Base-by-base conservation (phyloP, 2,797 vertebrate species). In the Ptychobarbus kaznakovi region DNA sequence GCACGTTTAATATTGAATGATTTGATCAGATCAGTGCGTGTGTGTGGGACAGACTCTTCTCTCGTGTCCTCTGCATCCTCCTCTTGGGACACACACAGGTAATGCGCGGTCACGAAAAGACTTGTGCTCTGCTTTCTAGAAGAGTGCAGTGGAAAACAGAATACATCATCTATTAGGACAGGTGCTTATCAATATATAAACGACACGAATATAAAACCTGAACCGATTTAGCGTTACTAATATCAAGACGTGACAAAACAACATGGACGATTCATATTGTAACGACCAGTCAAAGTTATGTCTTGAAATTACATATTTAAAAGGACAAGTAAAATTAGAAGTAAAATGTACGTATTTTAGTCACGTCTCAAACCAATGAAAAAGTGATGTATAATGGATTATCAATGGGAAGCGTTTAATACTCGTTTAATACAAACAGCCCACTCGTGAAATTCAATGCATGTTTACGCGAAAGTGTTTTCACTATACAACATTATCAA, bases 401-500 rank as follows among this genome's bases (percentile, higher is more conserved):
- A 58, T 15, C 3, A 15, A 22, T n/a, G 6, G 10, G 1, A 73
- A 6, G 2, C 46, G 4, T 32, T 51, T 32, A 1, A 35, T 11
- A 61, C 9, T n/a, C 56, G 58, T n/a, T 11, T 58, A 58, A 58
- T 58, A n/a, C 56, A 32, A 51, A 32, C 1, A 53, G 20, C n/a
- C 1, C 13, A 22, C 61, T 32, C 13, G 13, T 32, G 16, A 35
- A 15, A 73, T 18, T 6, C 4, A 40, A 66, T 8, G 0, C 28
- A 65, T 28, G 44, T 4, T 49, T 12, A 38, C 53, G 11, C 1
- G 49, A 22, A 65, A 20, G 40, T 18, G 56, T 28, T 8, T 44
- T 20, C 53, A 13, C 93, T 93, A 94, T 93, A 94, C 90, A 94
- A 88, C 63, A 66, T 35, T 35, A 35, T 16, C 63, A 35, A 90